Base-by-base conservation (phyloP, 2,113 vertebrate species). In the Gadus macrocephalus region DNA sequence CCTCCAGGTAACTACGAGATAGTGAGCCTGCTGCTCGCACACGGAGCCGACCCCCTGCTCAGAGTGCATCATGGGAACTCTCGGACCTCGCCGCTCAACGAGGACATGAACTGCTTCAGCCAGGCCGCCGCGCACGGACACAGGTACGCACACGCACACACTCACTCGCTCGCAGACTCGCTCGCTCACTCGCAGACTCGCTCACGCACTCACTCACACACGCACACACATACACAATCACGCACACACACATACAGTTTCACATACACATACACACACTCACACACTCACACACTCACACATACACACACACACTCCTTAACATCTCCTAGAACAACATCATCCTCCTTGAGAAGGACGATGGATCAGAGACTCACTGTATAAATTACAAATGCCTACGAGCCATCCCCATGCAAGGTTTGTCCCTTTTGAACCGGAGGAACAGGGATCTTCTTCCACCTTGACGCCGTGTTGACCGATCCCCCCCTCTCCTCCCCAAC, bases 101-200 rank as follows among this genome's bases (percentile, higher is more conserved):
- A 97, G 71, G 93, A 95, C 1, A 96, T 98, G 94, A 97, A 96
- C 73, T 97, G 95, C 84, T 98, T 97, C 88, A 98, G 96, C 70
- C 94, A 95, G n/a, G 95, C 97, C 0, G 95, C 97, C 0, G 95
- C 96, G 2, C 97, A 98, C 0, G 97, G 97, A 66, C 97, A 98
- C 94, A 95, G 95, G 96, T 97, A 83, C 76, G 70, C 17, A 49
- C 19, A 20, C 20, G 20, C 20, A 20, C 20, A 17, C 15, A 58
- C 15, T 25, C 25, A 25, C 22, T 25, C 22, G 22, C 22, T 25
- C 22, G 22, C 22, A 25, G 22, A 25, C 22, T 25, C 22, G 22
- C 22, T 1, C 22, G 2, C 22, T 25, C 22, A 25, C 25, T 25
- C 25, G 2, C 25, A 2, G 2, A 25, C 25, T 25, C 2, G 2